phyloP scores from a whole-genome alignment of 2,797 vertebrate genomes.

The Lagocephalus sceleratus region DNA sequence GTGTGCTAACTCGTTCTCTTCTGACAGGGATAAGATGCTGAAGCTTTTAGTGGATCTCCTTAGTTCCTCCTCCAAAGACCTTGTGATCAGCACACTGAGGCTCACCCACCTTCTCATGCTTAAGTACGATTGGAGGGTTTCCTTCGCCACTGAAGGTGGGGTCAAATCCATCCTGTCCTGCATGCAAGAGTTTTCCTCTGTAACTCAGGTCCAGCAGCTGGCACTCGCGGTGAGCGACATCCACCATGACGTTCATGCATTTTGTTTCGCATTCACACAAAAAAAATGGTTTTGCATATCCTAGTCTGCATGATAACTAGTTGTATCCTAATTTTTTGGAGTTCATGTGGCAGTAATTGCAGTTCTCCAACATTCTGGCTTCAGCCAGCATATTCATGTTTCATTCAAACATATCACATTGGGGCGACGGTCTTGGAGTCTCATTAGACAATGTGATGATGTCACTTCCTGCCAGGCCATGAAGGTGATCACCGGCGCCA shows the following conservation, averaged over 20 bases:
- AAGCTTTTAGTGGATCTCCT: constrained; percentile 86
- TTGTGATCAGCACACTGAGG: constrained; percentile 76
- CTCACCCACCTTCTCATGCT: constrained; percentile 83
- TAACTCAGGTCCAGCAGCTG: constrained; percentile 82
- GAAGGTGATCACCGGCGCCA: constrained; percentile 86
- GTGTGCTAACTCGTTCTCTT: background rate
- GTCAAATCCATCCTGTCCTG: constrained; percentile 85
- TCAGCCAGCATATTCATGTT: no score
- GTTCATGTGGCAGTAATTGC: no score
- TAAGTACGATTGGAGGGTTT: constrained; percentile 82
- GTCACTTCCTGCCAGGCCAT: constrained; percentile 72
- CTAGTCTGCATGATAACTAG: no score
- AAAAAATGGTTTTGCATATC: no score
- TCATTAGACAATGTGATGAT: background rate
- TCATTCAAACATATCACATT: no score
- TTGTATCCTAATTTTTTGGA: no score
- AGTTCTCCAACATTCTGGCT: no score
- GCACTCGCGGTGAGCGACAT: constrained; percentile 81
- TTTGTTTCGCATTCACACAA: background rate
- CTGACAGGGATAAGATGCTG: constrained; percentile 84
- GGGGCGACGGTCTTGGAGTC: no score
- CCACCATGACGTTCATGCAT: background rate
- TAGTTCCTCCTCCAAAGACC: constrained; percentile 72
- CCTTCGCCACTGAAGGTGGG: constrained; percentile 88
- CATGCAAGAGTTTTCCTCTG: constrained; percentile 83